Evolutionary conservation across 37 sponge, comb jelly and placozoan species (phyloP).

Genomic region (Diacarnus erythraeanus): DNA sequence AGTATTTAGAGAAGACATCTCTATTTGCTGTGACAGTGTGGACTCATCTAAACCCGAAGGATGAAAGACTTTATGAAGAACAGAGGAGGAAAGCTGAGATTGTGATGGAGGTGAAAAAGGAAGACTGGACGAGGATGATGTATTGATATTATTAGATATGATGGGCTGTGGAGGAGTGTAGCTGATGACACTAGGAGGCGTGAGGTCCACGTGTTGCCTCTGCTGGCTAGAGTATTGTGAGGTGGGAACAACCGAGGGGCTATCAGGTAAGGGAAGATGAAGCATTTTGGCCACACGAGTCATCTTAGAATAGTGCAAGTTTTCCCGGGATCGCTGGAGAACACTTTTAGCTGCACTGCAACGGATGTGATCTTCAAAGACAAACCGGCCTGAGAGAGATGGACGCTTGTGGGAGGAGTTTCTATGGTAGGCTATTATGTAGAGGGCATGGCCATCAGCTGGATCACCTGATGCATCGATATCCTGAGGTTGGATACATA

Average conservation of each 20-base stretch:
- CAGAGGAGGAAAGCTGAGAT: not conserved
- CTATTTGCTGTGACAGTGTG: not conserved
- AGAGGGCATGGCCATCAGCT: constrained; percentile 64
- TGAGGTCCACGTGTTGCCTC: not conserved
- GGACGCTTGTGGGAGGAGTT: constrained; percentile 32
- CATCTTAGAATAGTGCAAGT: constrained; percentile 65
- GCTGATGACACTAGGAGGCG: not conserved
- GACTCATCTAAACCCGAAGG: not conserved
- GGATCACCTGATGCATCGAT: constrained; percentile 74
- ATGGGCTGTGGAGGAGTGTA: constrained; percentile 8
- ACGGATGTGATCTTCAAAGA: constrained; percentile 87
- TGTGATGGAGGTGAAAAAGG: not conserved
- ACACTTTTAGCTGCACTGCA: constrained; percentile 78
- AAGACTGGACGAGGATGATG: not conserved
- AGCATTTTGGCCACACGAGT: constrained; percentile 46
- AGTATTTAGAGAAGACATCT: not conserved
- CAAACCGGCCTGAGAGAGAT: constrained; percentile 61
- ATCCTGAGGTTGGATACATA: constrained; percentile 37
- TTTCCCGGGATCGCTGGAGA: constrained; percentile 61
- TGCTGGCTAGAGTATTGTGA: not conserved
- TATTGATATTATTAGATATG: not conserved
- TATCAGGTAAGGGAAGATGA: constrained; percentile 42
- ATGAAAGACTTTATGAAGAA: not conserved
- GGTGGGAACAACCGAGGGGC: not conserved
- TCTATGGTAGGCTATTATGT: constrained; percentile 52